A percentile compares a stretch with the other conserved stretches of the same genome.
These are phyloP conservation scores for Cyanoliseus patagonus DNA, from an alignment of 2,113 vertebrate genomes.

Conservation along the genomic window DNA sequence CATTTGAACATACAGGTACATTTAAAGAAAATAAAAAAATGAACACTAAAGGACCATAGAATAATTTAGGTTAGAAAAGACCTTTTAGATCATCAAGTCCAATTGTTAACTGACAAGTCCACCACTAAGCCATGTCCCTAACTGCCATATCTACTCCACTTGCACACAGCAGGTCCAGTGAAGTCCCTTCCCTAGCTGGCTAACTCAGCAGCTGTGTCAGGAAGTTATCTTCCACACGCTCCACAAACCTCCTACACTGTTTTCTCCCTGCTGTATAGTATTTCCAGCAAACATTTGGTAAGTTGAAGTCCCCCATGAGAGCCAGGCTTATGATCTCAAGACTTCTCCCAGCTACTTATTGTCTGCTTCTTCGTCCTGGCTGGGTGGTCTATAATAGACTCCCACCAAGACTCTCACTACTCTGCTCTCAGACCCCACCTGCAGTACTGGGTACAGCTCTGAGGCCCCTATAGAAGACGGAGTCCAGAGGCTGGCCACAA, in stretches of 20 bases:
- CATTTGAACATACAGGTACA: neutral
- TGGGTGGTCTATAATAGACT: neutral
- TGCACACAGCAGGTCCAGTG: neutral
- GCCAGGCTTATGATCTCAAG: neutral
- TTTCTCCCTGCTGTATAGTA: neutral
- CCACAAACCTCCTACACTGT: neutral
- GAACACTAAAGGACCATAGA: neutral
- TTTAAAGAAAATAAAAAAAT: neutral
- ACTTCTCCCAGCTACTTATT: neutral
- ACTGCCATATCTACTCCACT: neutral
- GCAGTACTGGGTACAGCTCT: neutral
- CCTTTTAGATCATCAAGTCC: neutral
- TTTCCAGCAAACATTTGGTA: neutral
- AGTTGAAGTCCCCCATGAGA: neutral
- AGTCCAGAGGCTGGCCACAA: neutral
- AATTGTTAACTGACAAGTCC: neutral
- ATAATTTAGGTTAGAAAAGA: neutral
- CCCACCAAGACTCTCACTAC: neutral
- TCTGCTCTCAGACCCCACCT: neutral
- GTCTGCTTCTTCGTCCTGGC: neutral
- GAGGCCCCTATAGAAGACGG: neutral
- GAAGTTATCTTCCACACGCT: neutral
- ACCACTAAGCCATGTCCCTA: neutral
- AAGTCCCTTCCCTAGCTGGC: neutral
- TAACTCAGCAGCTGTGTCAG: neutral